These are phyloP conservation scores for Tribolium castaneum DNA, from an alignment of 1,140 invertebrate species.

Conservation along the genomic window DNA sequence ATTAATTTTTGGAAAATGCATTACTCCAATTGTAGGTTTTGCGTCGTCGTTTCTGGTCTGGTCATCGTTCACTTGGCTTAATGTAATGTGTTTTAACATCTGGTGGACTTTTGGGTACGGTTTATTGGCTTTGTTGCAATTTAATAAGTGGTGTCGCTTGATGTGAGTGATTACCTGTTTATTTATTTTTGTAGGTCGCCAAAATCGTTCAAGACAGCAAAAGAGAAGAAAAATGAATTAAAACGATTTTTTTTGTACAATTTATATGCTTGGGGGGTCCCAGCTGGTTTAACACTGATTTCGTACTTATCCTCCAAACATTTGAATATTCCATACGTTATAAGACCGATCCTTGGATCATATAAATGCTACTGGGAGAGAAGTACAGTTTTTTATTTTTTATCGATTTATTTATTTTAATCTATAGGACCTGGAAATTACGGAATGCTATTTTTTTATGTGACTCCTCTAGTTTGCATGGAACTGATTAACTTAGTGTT, in stretches of 20 bases:
- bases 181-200: conserved; percentile 4
- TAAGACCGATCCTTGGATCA: conserved; percentile 49
- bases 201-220: background rate
- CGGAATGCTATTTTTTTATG: conserved; percentile 36
- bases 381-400: conserved; percentile 41
- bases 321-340: conserved; percentile 37
- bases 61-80: conserved; percentile 86
- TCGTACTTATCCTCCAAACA: conserved; percentile 27
- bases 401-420: background rate
- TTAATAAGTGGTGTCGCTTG: too few species aligned
- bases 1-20: background rate
- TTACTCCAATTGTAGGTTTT: conserved; percentile 30
- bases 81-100: conserved; percentile 90
- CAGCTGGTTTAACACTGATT: conserved; percentile 43
- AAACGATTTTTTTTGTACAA: conserved; percentile 50
- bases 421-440: conserved; percentile 42
- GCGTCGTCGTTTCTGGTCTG: conserved; percentile 35
- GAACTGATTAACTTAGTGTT: conserved; percentile 64
- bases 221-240: conserved; percentile 45
- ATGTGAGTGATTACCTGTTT: background rate
- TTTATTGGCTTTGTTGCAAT: background rate
- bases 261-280: conserved; percentile 51
- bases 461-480: conserved; percentile 58
- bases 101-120: conserved; percentile 87
- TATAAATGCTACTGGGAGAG: conserved; percentile 49